Evolutionary conservation across 2,888 invertebrate species (phyloP).

Genomic region (Lochmaea capreae): DNA sequence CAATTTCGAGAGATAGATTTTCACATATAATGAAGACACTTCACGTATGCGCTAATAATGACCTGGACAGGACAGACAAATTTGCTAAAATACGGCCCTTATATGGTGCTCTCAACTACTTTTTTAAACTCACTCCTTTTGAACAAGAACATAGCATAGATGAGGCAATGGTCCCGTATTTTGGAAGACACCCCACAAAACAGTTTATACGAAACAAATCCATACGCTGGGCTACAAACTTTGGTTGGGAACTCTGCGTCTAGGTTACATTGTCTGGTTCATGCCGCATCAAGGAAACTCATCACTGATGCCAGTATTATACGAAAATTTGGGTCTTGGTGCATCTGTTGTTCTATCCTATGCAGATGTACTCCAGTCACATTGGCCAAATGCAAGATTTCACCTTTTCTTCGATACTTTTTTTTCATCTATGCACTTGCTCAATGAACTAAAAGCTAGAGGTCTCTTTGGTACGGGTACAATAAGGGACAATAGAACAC

Average conservation of each 20-base stretch:
- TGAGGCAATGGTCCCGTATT: constrained; percentile 47
- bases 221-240: constrained; percentile 47
- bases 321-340: constrained; percentile 32
- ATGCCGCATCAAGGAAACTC: constrained; percentile 51
- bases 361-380: constrained; percentile 29
- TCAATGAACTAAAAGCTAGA: constrained; percentile 30
- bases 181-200: constrained; percentile 45
- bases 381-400: constrained; percentile 18
- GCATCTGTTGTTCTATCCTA: constrained; percentile 22
- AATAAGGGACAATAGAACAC: constrained; percentile 37
- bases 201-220: constrained; percentile 31
- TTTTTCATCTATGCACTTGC: constrained; percentile 39
- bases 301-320: constrained; percentile 32
- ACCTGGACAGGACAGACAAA: constrained; percentile 49
- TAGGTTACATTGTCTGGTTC: constrained; percentile 52
- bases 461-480: constrained; percentile 37
- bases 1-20: constrained; percentile 55
- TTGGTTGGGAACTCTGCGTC: constrained; percentile 51
- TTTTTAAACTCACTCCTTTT: constrained; percentile 50
- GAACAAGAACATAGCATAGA: constrained; percentile 52
- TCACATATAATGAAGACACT: constrained; percentile 52
- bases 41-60: constrained; percentile 53
- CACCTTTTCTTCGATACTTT: constrained; percentile 39
- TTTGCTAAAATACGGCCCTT: constrained; percentile 54
- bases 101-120: constrained; percentile 27